Conservation (phyloP, 2,888 invertebrate species). For the Acanthosepion pharaonis region DNA sequence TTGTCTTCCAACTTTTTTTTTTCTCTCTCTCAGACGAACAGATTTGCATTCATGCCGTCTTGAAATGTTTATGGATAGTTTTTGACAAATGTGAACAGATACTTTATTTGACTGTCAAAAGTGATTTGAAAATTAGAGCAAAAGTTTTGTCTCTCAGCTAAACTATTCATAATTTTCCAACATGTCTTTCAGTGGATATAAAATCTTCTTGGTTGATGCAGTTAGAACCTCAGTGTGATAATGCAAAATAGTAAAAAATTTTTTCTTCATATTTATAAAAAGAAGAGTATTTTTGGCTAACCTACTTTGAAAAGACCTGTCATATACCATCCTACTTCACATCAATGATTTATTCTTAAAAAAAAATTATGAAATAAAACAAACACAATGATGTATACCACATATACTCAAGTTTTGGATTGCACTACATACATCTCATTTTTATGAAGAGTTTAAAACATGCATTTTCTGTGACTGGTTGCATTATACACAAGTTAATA, state of each 20-base stretch:
- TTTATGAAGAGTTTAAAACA: too few species aligned
- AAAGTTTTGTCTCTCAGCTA: background rate
- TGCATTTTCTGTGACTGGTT: too few species aligned
- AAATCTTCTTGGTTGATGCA: background rate
- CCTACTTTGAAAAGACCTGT: background rate
- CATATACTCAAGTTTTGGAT: too few species aligned
- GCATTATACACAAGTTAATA: too few species aligned
- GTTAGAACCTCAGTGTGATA: background rate
- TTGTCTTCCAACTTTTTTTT: background rate
- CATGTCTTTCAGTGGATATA: background rate
- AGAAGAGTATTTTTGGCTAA: background rate
- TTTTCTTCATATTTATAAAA: background rate
- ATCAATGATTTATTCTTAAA: too few species aligned
- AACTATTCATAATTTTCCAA: background rate
- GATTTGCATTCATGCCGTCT: background rate
- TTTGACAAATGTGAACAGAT: slow-evolving; percentile 15
- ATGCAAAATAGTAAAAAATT: background rate
- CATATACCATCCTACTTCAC: background rate
- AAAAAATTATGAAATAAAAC: too few species aligned
- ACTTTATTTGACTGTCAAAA: background rate
- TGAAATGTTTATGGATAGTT: background rate
- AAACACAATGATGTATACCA: too few species aligned
- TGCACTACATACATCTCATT: too few species aligned
- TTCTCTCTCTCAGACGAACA: background rate
- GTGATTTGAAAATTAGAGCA: background rate